Evolutionary conservation across 2,797 vertebrate genomes (phyloP).

Genomic region (Chaetophractus vellerosus): DNA sequence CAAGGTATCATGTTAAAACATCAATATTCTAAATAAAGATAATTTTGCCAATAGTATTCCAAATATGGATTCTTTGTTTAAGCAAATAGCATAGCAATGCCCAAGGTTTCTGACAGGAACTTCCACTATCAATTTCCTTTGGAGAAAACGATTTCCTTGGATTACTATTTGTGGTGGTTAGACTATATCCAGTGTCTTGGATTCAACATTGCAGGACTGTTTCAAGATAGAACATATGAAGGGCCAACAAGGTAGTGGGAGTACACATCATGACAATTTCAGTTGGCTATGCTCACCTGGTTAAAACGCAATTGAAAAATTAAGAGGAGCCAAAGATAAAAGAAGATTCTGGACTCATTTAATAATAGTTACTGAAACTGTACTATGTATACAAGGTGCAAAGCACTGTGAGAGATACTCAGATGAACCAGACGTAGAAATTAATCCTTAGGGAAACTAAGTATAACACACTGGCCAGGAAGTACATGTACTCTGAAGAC

Average conservation of each 20-base stretch:
- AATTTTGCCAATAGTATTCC: not conserved
- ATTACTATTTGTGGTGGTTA: constrained; percentile 1
- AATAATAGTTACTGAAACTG: not conserved
- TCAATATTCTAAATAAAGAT: constrained; percentile 35
- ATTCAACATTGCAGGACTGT: not conserved
- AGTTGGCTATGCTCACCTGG: not conserved
- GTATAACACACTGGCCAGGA: not conserved
- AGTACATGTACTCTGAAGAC: not conserved
- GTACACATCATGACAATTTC: not conserved
- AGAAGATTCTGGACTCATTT: not conserved
- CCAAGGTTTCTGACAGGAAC: constrained; percentile 19
- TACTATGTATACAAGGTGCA: not conserved
- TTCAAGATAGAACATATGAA: not conserved
- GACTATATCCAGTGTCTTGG: constrained; percentile 43
- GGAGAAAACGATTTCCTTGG: constrained; percentile 53
- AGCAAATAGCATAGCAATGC: constrained; percentile 43
- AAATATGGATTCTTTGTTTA: constrained; percentile 28
- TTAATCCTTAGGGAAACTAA: not conserved
- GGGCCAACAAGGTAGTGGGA: not conserved
- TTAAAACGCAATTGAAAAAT: not conserved
- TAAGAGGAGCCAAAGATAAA: not conserved
- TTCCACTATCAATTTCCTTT: constrained; percentile 39
- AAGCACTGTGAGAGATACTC: not conserved
- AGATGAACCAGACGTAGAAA: not conserved
- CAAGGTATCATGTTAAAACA: constrained; percentile 37